These are phyloP conservation scores for Onychostoma macrolepis DNA, from an alignment of 2,113 vertebrate genomes.

Conservation along the genomic window DNA sequence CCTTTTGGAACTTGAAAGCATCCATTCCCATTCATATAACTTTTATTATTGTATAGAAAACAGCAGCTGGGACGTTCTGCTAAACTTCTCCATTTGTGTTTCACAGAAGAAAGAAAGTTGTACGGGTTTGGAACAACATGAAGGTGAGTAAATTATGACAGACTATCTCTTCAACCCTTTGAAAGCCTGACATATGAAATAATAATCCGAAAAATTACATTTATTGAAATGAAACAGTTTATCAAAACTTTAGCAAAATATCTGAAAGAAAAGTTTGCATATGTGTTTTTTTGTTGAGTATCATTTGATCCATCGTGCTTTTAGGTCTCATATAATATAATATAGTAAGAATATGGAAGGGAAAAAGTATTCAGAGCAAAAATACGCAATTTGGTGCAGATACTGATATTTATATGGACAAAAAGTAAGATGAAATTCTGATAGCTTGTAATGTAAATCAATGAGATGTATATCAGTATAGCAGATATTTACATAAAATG, in stretches of 20 bases:
- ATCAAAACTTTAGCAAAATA: background rate
- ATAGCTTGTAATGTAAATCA: no score
- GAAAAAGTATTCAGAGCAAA: no score
- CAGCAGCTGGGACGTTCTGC: conserved; percentile 3
- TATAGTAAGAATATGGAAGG: no score
- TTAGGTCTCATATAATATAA: background rate
- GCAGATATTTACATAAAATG: no score
- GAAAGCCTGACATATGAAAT: background rate
- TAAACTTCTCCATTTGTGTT: conserved; percentile 6
- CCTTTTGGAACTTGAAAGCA: background rate
- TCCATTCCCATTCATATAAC: background rate
- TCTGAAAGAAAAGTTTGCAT: background rate
- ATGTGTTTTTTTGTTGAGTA: background rate
- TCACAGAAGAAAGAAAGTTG: conserved; percentile 12
- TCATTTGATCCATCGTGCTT: background rate
- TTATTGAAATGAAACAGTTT: background rate
- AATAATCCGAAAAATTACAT: background rate
- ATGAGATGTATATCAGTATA: no score
- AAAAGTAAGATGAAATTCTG: no score
- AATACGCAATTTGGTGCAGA: no score
- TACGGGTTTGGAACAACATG: background rate
- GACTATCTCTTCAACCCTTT: background rate
- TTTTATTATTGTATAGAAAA: background rate
- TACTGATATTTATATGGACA: no score
- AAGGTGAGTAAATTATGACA: background rate